Evolutionary conservation across 2,888 invertebrate species (phyloP).

Genomic region (Scaptomyza cyrtandrae): DNA sequence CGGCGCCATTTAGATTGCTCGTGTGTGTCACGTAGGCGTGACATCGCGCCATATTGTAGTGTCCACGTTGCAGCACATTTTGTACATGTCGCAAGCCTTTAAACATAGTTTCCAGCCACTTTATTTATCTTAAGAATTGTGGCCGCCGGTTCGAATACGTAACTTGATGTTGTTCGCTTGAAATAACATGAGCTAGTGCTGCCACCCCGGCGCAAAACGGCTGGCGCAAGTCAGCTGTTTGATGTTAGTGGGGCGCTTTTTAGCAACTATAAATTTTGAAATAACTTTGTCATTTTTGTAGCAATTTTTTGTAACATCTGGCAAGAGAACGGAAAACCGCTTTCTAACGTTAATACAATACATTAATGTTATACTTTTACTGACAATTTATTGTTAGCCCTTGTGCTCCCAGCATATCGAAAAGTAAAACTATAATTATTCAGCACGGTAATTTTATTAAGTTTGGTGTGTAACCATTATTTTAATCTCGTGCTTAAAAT

Average conservation of each 20-base stretch:
- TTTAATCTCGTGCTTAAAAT: conserved; percentile 49
- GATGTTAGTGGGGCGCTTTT: conserved; percentile 31
- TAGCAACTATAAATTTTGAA: conserved; percentile 44
- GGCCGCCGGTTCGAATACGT: conserved; percentile 62
- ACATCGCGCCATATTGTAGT: conserved; percentile 47
- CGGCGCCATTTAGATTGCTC: conserved; percentile 10
- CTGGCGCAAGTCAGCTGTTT: conserved; percentile 57
- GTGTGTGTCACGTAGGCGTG: conserved; percentile 47
- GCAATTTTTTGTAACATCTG: neutral
- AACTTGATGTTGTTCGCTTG: conserved; percentile 63
- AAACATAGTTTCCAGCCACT: conserved; percentile 65
- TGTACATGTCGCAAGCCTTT: conserved; percentile 70
- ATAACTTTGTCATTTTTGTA: conserved; percentile 33
- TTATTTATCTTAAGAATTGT: conserved; percentile 31
- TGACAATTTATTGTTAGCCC: conserved; percentile 30
- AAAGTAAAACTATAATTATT: neutral
- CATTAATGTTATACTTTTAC: neutral
- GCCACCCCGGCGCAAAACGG: conserved; percentile 58
- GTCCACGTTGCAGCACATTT: conserved; percentile 72
- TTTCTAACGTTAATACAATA: neutral
- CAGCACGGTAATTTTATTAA: conserved; percentile 2
- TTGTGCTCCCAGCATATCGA: conserved; percentile 2
- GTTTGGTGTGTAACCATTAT: conserved; percentile 31
- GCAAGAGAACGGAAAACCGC: neutral
- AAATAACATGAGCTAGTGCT: conserved; percentile 59